These are phyloP conservation scores for Cyphomyrus discorhynchus DNA, from an alignment of 2,113 vertebrate species.

Conservation along the genomic window DNA sequence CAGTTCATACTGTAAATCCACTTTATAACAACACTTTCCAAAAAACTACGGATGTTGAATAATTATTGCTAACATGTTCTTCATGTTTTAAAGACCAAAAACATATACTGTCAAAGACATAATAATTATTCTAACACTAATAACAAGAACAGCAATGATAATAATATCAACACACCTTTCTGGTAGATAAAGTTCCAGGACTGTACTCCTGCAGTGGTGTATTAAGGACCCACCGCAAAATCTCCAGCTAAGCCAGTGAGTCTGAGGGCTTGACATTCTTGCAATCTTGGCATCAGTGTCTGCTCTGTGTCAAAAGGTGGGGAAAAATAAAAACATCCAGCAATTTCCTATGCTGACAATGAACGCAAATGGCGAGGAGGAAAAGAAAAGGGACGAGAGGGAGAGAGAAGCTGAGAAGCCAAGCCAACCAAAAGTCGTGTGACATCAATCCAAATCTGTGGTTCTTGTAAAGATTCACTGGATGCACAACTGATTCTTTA, in stretches of 20 bases:
- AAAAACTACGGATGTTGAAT: not conserved
- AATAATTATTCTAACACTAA: not conserved
- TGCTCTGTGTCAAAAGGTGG: not conserved
- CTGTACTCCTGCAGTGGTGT: not conserved
- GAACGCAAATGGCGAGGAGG: slow-evolving; percentile 19
- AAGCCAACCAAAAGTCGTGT: slow-evolving; percentile 64
- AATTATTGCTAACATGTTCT: slow-evolving; percentile 3
- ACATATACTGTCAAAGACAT: not conserved
- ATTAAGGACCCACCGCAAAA: not conserved
- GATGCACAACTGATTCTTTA: slow-evolving; percentile 69
- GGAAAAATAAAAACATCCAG: not conserved
- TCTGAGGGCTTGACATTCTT: not conserved
- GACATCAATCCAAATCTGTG: slow-evolving; percentile 64
- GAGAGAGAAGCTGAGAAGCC: slow-evolving; percentile 35
- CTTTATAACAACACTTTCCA: not conserved
- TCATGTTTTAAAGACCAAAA: not conserved
- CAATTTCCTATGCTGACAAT: not conserved
- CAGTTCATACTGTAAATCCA: not conserved
- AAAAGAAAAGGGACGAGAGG: not conserved
- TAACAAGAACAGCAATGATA: not conserved
- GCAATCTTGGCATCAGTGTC: not conserved
- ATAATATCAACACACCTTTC: not conserved
- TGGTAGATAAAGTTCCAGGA: not conserved
- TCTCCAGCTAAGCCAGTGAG: not conserved
- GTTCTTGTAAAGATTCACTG: slow-evolving; percentile 50